Evolutionary conservation across 2,113 vertebrate species (phyloP).

Genomic region (Amblyornis subalaris): DNA sequence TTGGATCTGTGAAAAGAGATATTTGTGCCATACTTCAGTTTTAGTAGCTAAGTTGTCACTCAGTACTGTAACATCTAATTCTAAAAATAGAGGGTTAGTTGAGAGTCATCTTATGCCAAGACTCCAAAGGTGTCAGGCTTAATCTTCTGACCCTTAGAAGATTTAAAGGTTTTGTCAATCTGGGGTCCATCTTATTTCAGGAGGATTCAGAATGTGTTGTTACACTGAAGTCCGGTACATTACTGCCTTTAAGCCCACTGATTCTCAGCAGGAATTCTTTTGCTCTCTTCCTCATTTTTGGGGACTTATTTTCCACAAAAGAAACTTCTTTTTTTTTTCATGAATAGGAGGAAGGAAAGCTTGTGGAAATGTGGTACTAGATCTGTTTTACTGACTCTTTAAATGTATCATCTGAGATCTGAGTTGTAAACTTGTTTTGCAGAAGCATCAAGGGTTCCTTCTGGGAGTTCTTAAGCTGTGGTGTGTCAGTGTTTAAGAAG

Average conservation of each 20-base stretch:
- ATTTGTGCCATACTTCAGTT: constrained; percentile 10
- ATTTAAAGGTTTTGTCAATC: constrained; percentile 20
- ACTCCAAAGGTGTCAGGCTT: background rate
- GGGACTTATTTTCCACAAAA: background rate
- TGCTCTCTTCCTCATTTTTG: background rate
- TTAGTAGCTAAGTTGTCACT: constrained; percentile 5
- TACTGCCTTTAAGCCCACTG: background rate
- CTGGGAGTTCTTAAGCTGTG: background rate
- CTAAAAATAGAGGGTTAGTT: background rate
- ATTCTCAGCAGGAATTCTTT: background rate
- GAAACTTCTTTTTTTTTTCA: background rate
- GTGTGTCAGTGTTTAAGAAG: background rate
- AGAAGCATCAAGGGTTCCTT: background rate
- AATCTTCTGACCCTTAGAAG: background rate
- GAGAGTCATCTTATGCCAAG: background rate
- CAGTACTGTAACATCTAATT: background rate
- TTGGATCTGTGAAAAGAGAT: background rate
- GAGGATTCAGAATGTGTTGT: background rate
- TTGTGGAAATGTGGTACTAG: background rate
- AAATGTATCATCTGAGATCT: background rate
- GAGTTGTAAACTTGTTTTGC: background rate
- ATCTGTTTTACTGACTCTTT: background rate
- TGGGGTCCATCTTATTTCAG: background rate
- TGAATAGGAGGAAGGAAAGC: background rate
- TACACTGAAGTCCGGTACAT: background rate